Conservation (phyloP, 1,140 invertebrate genomes). For the Neodiprion virginianus region DNA sequence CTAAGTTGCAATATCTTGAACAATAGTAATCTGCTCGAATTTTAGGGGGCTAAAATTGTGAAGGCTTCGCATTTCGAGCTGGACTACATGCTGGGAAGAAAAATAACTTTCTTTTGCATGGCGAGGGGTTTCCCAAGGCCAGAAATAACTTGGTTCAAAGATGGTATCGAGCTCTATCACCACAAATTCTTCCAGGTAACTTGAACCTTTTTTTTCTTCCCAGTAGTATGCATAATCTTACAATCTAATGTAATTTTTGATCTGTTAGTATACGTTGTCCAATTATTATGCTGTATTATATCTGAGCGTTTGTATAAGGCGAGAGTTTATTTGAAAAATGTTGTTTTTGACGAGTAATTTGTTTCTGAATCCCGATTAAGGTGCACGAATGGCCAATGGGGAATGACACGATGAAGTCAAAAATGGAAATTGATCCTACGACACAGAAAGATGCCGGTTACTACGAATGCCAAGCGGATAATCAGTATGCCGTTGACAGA, state of each 20-base stretch:
- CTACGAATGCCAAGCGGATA: slow-evolving; percentile 79
- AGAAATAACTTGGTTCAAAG: slow-evolving; percentile 92
- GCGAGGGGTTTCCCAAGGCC: slow-evolving; percentile 85
- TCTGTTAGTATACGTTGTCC: neutral
- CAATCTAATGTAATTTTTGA: neutral
- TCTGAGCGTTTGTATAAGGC: neutral
- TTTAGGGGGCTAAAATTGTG: slow-evolving; percentile 88
- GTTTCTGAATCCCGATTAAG: slow-evolving; percentile 56
- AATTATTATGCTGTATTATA: neutral
- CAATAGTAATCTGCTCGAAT: slow-evolving; percentile 20
- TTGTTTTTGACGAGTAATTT: too few relatives aligned
- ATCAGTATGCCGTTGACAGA: slow-evolving; percentile 77
- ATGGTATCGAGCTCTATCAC: slow-evolving; percentile 87
- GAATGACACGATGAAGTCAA: slow-evolving; percentile 85
- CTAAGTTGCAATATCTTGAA: neutral
- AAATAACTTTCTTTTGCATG: slow-evolving; percentile 90
- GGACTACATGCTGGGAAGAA: slow-evolving; percentile 91
- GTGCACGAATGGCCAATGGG: slow-evolving; percentile 86
- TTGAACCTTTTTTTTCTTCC: slow-evolving; percentile 13
- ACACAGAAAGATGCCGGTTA: slow-evolving; percentile 82
- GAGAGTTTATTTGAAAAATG: slow-evolving; percentile 43
- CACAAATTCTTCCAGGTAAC: slow-evolving; percentile 87
- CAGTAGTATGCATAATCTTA: neutral
- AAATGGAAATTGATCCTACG: slow-evolving; percentile 91
- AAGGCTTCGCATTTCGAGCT: slow-evolving; percentile 91